Evolutionary conservation across 2,888 invertebrate species (phyloP).

Genomic region (Apodemia mormo): DNA sequence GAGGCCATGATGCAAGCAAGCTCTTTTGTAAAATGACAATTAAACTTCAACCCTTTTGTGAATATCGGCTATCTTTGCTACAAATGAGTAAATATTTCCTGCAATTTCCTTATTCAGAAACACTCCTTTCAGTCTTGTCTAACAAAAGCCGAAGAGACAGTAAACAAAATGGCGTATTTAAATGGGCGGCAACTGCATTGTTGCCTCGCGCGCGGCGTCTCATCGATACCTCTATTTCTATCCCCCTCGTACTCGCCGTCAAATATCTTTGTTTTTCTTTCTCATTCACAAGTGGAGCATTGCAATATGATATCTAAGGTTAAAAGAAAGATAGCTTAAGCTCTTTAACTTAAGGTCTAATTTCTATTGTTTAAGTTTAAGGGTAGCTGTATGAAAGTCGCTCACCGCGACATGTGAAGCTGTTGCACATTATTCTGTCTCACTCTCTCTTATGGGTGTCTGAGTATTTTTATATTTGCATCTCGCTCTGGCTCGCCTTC

Average conservation of each 20-base stretch:
- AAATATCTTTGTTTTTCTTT: slow-evolving; percentile 65
- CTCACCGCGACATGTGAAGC: slow-evolving; percentile 61
- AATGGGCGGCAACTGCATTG: slow-evolving; percentile 80
- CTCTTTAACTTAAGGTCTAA: slow-evolving; percentile 29
- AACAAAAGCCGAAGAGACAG: slow-evolving; percentile 72
- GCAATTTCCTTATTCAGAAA: slow-evolving; percentile 75
- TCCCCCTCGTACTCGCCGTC: slow-evolving; percentile 58
- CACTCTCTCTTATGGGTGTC: slow-evolving; percentile 49
- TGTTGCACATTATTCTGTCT: slow-evolving; percentile 67
- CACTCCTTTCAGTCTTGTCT: slow-evolving; percentile 61
- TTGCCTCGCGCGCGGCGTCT: slow-evolving; percentile 56
- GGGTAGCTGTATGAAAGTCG: slow-evolving; percentile 46
- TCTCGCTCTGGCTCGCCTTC: slow-evolving; percentile 66
- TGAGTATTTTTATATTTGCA: slow-evolving; percentile 62
- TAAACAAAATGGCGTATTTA: slow-evolving; percentile 82
- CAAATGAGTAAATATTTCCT: slow-evolving; percentile 73
- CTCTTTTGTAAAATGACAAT: slow-evolving; percentile 11
- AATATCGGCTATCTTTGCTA: slow-evolving; percentile 28
- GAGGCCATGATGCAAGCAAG: background rate
- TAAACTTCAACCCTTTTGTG: slow-evolving; percentile 11
- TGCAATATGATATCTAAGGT: slow-evolving; percentile 42
- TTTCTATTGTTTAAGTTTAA: slow-evolving; percentile 34
- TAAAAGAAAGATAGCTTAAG: slow-evolving; percentile 42
- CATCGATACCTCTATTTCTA: slow-evolving; percentile 48
- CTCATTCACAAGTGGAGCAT: slow-evolving; percentile 49